Conservation (phyloP, 2,113 vertebrate species). For the Chionis minor region DNA sequence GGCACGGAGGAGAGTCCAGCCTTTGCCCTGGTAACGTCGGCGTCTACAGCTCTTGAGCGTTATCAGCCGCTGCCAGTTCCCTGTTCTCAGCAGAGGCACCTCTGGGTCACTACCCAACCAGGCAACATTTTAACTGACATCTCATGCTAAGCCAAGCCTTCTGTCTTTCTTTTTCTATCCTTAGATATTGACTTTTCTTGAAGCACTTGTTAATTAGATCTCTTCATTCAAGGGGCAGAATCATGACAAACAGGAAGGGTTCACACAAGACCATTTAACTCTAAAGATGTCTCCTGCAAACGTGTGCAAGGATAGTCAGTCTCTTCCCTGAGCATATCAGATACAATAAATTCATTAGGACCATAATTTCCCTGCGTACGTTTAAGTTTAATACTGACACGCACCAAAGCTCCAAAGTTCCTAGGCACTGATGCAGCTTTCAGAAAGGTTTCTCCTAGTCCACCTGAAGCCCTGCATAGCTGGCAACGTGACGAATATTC, state of each 20-base stretch:
- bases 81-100: not conserved
- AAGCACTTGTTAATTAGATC: not conserved
- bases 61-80: not conserved
- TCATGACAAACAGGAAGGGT: not conserved
- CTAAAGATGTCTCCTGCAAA: not conserved
- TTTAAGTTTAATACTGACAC: not conserved
- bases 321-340: not conserved
- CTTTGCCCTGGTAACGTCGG: fast-evolving
- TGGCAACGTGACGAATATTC: not conserved
- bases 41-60: not conserved
- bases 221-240: not conserved
- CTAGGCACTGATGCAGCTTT: not conserved
- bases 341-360: not conserved
- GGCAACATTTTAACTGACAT: not conserved
- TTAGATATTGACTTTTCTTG: not conserved
- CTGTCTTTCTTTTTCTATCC: not conserved
- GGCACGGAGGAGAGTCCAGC: not conserved
- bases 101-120: not conserved
- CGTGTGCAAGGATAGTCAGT: not conserved
- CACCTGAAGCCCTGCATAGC: not conserved
- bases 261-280: not conserved
- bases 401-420: not conserved
- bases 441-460: not conserved
- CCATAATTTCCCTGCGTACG: not conserved
- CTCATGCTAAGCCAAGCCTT: not conserved